Conservation (phyloP, 1,140 invertebrate species). For the Phocides pigmalion region DNA sequence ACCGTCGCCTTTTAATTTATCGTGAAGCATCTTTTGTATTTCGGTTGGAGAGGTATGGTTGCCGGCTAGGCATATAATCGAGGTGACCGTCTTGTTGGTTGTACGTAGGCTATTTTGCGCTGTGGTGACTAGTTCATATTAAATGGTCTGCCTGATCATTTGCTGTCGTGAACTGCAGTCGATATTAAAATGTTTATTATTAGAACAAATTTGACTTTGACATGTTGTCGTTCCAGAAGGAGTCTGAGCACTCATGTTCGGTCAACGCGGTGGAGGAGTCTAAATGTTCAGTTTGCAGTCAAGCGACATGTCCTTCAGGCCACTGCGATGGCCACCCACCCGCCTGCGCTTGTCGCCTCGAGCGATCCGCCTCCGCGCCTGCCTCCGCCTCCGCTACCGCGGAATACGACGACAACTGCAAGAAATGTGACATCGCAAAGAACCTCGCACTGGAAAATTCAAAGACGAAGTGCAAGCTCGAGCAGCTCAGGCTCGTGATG, state of each 20-base stretch:
- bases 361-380: slow-evolving; percentile 53
- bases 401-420: slow-evolving; percentile 62
- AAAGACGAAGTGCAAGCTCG: slow-evolving; percentile 93
- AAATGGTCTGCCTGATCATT: no score
- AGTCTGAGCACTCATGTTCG: slow-evolving; percentile 59
- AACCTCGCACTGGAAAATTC: slow-evolving; percentile 88
- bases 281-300: slow-evolving; percentile 60
- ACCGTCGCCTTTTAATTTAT: no score
- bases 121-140: no score
- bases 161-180: no score
- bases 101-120: no score
- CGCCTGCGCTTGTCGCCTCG: slow-evolving; percentile 51
- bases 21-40: no score
- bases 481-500: slow-evolving; percentile 93
- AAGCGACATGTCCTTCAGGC: slow-evolving; percentile 15
- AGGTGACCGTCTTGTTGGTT: no score
- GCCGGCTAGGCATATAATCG: no score
- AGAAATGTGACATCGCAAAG: slow-evolving; percentile 77
- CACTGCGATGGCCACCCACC: slow-evolving; percentile 64
- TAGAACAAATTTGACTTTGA: no score
- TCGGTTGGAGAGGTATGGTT: no score
- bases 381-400: no score
- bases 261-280: slow-evolving; percentile 43
- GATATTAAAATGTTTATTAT: no score
- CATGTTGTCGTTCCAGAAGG: slow-evolving; percentile 65